Conservation (phyloP, 2,888 invertebrate species). For the Noctua comes region DNA sequence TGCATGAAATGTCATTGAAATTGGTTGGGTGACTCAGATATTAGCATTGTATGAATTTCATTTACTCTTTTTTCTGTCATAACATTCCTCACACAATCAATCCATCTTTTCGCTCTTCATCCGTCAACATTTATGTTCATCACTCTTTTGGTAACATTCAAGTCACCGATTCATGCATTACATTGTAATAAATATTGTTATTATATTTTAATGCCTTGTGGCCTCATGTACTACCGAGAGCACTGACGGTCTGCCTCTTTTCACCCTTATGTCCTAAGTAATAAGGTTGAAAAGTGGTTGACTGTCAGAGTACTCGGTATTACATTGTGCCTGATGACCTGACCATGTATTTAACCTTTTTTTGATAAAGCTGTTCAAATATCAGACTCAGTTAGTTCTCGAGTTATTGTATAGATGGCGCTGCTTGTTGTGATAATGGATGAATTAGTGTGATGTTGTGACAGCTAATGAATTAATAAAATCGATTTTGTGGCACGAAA, state of each 20-base stretch:
- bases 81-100: background rate
- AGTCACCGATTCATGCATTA: background rate
- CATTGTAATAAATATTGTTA: constrained; percentile 25
- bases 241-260: background rate
- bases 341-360: constrained; percentile 56
- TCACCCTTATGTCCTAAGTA: background rate
- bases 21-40: background rate
- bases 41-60: background rate
- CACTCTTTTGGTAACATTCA: background rate
- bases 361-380: constrained; percentile 55
- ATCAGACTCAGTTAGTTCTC: constrained; percentile 32
- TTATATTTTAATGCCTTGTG: constrained; percentile 1
- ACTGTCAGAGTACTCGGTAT: background rate
- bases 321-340: constrained; percentile 48
- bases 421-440: constrained; percentile 10
- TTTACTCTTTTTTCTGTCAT: background rate
- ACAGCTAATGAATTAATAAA: background rate
- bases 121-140: background rate
- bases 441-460: background rate
- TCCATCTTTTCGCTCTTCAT: background rate
- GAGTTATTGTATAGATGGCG: constrained; percentile 60
- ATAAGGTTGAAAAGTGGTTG: background rate
- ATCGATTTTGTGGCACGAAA: constrained; percentile 2
- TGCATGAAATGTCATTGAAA: background rate
- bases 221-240: background rate